Base-by-base conservation (phyloP, 2,113 vertebrate species). In the Sisor rabdophorus region DNA sequence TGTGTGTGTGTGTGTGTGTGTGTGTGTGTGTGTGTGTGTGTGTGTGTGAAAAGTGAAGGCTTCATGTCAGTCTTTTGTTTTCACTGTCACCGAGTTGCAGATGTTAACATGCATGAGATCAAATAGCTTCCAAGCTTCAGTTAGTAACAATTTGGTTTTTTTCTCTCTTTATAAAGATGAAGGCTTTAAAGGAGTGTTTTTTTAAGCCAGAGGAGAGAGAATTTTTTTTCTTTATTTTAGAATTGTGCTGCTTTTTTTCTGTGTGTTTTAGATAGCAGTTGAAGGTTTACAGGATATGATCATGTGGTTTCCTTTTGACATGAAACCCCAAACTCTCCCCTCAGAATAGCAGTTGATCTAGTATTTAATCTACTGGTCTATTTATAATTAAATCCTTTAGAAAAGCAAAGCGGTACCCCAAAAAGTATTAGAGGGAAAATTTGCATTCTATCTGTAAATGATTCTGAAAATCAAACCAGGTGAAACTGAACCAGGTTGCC, bases 11-110 rank as follows among this genome's bases (percentile, higher is more conserved):
- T n/a, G n/a, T 60, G 26, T 60, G 58, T 60, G 63, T 65, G 11
- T 53, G 65, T 76, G 89, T 22, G 64, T 48, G 13, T 24, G 63
- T 65, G 32, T 64, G 61, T 64, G 60, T 65, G 63, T 65, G 64
- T 52, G 65, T 68, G 22, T 69, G 24, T n/a, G 48, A 28, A 69
- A 69, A 52, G 67, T 54, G 28, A 71, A 71, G 50, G 28, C 28
- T 54, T 15, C 19, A 32, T 32, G 48, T 32, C 64, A 19, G 22
- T 19, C 47, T 28, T 68, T 50, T 68, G 44, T 68, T 50, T 22
- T 50, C 48, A 30, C 15, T 20, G 22, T 52, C 47, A 50, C 48
- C 17, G 2, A 54, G 19, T 54, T 55, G 28, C 52, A 40, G 28
- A 71, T 55, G 69, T 22, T 32, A 30, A 54, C 68, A 71, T 19